Percentiles rank a stretch among this genome's conserved stretches.
Conservation (phyloP, 2,113 vertebrate genomes). For the Isichthys henryi region DNA sequence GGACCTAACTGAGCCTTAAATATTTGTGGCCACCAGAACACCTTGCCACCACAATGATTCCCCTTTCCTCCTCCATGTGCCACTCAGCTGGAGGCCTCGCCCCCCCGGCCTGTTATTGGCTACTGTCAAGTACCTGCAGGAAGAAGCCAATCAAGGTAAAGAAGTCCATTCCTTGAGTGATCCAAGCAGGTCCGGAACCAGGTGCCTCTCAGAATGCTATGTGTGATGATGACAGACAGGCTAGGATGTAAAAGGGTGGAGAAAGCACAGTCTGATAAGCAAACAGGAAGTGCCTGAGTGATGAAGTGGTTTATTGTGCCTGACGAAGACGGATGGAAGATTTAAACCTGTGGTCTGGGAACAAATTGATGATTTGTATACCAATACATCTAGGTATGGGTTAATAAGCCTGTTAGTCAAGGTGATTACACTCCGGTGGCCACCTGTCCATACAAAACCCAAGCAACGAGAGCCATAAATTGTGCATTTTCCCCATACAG, state of each 20-base stretch:
- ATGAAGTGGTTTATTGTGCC: constrained; percentile 36
- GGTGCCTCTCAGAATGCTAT: constrained; percentile 21
- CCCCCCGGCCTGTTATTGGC: background rate
- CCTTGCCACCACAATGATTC: background rate
- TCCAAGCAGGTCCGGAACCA: background rate
- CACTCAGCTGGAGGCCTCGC: background rate
- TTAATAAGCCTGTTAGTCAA: constrained; percentile 42
- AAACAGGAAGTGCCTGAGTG: constrained; percentile 38
- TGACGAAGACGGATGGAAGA: constrained; percentile 42
- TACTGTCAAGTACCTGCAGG: background rate
- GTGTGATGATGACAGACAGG: constrained; percentile 12
- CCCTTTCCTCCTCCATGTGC: background rate
- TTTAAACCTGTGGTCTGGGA: constrained; percentile 38
- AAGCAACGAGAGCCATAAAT: background rate
- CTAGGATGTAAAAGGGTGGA: constrained; percentile 8
- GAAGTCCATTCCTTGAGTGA: background rate
- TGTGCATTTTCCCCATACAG: background rate
- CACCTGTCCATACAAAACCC: constrained; percentile 21
- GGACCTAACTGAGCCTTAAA: background rate
- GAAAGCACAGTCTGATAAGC: constrained; percentile 3
- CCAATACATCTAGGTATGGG: constrained; percentile 37
- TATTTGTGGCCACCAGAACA: background rate
- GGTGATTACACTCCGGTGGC: constrained; percentile 30
- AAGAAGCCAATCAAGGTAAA: background rate
- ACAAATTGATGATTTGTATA: constrained; percentile 46